Conservation (phyloP, 2,888 invertebrate species). For the Monopis laevigella region DNA sequence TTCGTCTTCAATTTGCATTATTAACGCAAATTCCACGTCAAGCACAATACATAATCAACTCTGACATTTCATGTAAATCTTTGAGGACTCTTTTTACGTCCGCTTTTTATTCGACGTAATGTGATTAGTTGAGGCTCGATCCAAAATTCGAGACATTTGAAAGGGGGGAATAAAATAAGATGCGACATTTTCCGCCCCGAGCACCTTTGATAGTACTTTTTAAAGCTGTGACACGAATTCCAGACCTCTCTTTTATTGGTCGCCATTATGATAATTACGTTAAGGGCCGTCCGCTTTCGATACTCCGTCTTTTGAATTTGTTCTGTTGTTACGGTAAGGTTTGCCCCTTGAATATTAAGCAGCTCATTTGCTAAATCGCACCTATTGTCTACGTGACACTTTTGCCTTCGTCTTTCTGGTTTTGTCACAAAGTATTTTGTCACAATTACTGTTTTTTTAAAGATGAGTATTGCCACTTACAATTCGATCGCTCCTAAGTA, state of each 20-base stretch:
- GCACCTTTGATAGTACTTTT: slow-evolving; percentile 63
- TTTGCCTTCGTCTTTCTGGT: too few species aligned
- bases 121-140: slow-evolving; percentile 53
- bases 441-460: too few species aligned
- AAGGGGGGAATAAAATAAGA: slow-evolving; percentile 58
- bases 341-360: slow-evolving; percentile 59
- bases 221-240: slow-evolving; percentile 62
- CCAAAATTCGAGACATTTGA: slow-evolving; percentile 20
- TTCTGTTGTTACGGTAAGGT: slow-evolving; percentile 58
- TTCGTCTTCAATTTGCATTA: slow-evolving; percentile 8
- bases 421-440: too few species aligned
- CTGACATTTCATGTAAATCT: slow-evolving; percentile 62
- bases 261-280: slow-evolving; percentile 65
- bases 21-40: slow-evolving; percentile 5
- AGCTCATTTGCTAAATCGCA: slow-evolving; percentile 61
- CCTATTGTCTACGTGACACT: slow-evolving; percentile 60
- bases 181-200: slow-evolving; percentile 61
- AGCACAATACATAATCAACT: slow-evolving; percentile 40
- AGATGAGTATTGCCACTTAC: too few species aligned
- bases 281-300: slow-evolving; percentile 55
- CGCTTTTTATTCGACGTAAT: slow-evolving; percentile 55
- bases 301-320: slow-evolving; percentile 63
- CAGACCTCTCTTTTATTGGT: slow-evolving; percentile 63
- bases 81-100: slow-evolving; percentile 50
- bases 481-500: too few species aligned